phyloP scores from a whole-genome alignment of 2,113 vertebrate species.

The Peromyscus leucopus region DNA sequence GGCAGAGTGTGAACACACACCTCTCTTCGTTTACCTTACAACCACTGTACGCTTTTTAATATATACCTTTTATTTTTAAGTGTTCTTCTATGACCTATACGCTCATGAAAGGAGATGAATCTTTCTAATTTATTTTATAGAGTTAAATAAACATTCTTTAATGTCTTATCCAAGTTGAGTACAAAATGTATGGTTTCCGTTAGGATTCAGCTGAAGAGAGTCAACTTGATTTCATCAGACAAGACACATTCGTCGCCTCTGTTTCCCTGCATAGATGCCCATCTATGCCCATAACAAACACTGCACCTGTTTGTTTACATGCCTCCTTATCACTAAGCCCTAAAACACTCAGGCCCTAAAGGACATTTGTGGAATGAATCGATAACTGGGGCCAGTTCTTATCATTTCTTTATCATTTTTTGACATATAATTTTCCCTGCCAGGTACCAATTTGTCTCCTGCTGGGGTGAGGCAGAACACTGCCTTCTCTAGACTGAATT shows the following conservation, averaged over 20 bases:
- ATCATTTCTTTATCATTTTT: slow-evolving; percentile 69
- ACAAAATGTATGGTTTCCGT: not conserved
- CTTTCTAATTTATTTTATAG: slow-evolving; percentile 47
- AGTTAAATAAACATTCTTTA: slow-evolving; percentile 7
- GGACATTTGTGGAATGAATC: slow-evolving; percentile 46
- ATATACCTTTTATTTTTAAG: not conserved
- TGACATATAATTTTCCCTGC: slow-evolving; percentile 64
- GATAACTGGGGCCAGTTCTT: slow-evolving; percentile 45
- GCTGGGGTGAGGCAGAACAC: slow-evolving; percentile 40
- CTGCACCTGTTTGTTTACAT: not conserved
- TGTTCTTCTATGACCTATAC: not conserved
- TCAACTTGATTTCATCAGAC: not conserved
- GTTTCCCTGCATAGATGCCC: not conserved
- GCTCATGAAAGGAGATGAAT: not conserved
- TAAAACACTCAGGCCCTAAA: slow-evolving; percentile 41
- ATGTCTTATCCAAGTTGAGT: not conserved
- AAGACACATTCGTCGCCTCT: not conserved
- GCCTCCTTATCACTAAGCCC: slow-evolving; percentile 12
- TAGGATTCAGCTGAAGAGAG: not conserved
- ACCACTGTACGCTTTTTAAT: not conserved
- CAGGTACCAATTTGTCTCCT: slow-evolving; percentile 70
- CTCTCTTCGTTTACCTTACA: not conserved
- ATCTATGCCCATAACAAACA: not conserved
- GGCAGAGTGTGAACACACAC: not conserved
- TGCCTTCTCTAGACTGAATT: slow-evolving; percentile 64